phyloP scores from a whole-genome alignment of 1,140 invertebrate genomes.

The Eulimnadia texana region DNA sequence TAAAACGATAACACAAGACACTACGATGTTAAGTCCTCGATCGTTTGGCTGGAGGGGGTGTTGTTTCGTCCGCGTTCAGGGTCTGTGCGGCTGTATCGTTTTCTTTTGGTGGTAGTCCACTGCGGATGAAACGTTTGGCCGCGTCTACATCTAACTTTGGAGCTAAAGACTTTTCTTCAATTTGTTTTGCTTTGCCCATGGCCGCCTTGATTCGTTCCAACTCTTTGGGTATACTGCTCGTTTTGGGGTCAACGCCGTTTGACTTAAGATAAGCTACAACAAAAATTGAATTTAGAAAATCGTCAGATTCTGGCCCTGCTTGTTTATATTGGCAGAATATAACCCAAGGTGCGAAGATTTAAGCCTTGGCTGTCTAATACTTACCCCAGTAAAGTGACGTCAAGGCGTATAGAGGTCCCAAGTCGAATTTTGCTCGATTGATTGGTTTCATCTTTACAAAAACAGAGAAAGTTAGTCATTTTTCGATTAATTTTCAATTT shows the following conservation, averaged over 20 bases:
- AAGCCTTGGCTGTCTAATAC: neutral
- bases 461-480: neutral
- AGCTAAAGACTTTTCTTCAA: neutral
- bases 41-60: neutral
- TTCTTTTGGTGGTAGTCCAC: neutral
- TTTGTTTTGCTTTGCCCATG: neutral
- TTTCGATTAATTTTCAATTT: neutral
- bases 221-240: constrained; percentile 1
- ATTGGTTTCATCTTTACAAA: constrained; percentile 3
- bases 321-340: neutral
- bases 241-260: constrained; percentile 3
- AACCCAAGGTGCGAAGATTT: neutral
- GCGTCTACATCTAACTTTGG: neutral
- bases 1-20: neutral
- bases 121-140: constrained; percentile 4
- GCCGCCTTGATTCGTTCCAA: neutral
- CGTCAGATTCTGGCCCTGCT: too few relatives aligned
- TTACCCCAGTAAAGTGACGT: constrained; percentile 8
- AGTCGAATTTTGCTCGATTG: neutral
- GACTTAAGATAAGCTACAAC: constrained; percentile 6
- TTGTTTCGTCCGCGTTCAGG: neutral
- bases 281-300: too few relatives aligned
- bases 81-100: neutral
- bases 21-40: neutral
- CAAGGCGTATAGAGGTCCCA: neutral